Base-by-base conservation (phyloP, 2,797 vertebrate genomes). In the Onychomys torridus region DNA sequence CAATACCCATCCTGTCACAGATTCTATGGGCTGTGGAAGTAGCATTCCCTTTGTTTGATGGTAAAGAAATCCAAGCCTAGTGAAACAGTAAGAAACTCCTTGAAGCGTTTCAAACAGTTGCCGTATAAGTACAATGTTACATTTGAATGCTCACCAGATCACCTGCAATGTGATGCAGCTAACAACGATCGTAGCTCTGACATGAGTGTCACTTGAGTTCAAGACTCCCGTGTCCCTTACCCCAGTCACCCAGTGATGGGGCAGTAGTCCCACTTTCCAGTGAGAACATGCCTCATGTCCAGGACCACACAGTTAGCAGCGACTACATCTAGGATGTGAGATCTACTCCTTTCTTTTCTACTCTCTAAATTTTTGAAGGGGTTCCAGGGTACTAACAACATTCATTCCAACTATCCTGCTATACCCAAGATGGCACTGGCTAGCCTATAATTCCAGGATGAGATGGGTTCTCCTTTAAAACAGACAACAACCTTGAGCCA, bases 401-500 rank as follows among this genome's bases (percentile, higher is more conserved):
- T 29, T 82, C 27, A 32, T 61, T 76, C 19, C 1, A 27, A 37
- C 23, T 85, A 55, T 52, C 82, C 78, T 90, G 14, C 75, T 85
- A 77, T 23, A 71, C 16, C 59, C 90, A 95, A 82, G 63, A 94
- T 29, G 34, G 40, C 91, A 91, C 34, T 85, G 89, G 49, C 57
- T 12, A 7, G 32, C 65, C 75, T 95, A 13, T 73, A 79, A 93
- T 49, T 89, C 63, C 11, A 97, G 65, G 69, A 63, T 83, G 93
- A 96, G 69, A 95, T 25, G 6, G 65, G 75, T 81, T 90, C 86
- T 93, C 95, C 73, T 83, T 3, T 0, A 32, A 91, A 97, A 69
- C 43, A 84, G 87, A 83, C 65, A 71, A 67, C 29, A 71, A 92
- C 40, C 95, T 84, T 75, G 82, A 49, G 83, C 89, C 76, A 96